Evolutionary conservation across 2,113 vertebrate genomes (phyloP).

Genomic region (Camelus dromedarius): DNA sequence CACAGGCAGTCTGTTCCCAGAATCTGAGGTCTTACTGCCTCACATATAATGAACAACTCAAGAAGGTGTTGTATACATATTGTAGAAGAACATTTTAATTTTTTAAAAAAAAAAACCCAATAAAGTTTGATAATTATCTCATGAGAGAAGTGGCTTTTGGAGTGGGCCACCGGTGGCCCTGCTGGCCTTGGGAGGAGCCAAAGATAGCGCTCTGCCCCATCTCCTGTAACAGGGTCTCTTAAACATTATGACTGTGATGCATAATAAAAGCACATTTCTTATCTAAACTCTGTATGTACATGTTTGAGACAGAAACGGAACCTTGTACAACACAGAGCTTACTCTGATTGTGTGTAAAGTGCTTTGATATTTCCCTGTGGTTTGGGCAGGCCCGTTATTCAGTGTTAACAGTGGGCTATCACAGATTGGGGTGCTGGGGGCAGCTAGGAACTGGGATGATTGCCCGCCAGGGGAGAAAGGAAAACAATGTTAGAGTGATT

Average conservation of each 20-base stretch:
- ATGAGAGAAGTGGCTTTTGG: not conserved
- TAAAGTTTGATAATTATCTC: not conserved
- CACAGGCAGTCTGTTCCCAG: not conserved
- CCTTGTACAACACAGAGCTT: not conserved
- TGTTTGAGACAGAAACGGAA: conserved; percentile 11
- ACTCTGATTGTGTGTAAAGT: not conserved
- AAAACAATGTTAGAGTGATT: not conserved
- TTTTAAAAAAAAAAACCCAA: not conserved
- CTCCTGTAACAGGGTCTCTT: not conserved
- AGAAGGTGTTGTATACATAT: not conserved
- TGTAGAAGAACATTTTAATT: not conserved
- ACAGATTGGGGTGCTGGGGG: not conserved
- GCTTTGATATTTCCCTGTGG: not conserved
- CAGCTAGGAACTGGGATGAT: not conserved
- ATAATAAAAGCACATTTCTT: not conserved
- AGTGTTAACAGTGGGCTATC: not conserved
- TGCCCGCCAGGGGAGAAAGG: not conserved
- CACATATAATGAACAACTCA: not conserved
- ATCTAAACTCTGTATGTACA: not conserved
- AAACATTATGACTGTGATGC: not conserved
- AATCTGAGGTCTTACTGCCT: not conserved
- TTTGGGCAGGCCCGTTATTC: not conserved
- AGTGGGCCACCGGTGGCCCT: not conserved
- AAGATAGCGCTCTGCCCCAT: not conserved
- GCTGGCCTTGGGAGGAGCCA: not conserved